These are phyloP conservation scores for Columba janthina DNA, from an alignment of 2,113 vertebrate species.

Conservation along the genomic window DNA sequence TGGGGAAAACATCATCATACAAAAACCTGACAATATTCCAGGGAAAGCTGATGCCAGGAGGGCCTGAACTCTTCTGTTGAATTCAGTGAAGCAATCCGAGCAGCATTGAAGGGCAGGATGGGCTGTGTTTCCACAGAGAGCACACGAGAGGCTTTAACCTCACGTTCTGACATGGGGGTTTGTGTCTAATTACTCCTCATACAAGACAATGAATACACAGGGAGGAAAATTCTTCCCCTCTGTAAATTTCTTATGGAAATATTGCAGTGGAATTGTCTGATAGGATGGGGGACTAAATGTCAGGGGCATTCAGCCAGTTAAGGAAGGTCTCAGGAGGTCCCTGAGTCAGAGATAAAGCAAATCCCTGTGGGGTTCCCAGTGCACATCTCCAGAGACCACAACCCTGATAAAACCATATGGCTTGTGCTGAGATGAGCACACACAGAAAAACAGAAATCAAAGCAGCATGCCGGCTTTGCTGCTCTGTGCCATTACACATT, in stretches of 20 bases:
- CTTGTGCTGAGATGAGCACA: neutral
- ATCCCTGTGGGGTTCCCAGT: neutral
- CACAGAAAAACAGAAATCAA: neutral
- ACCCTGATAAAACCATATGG: fast-evolving
- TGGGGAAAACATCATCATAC: neutral
- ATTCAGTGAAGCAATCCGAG: neutral
- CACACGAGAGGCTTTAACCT: neutral
- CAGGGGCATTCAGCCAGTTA: fast-evolving
- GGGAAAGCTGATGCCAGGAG: neutral
- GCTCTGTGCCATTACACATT: neutral
- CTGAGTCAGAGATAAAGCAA: neutral
- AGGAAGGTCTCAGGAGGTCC: neutral
- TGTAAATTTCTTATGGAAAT: neutral
- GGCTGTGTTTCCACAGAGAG: neutral
- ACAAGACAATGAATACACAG: neutral
- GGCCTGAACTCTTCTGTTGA: neutral
- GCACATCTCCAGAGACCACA: neutral
- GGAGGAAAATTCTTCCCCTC: neutral
- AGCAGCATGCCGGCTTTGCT: neutral
- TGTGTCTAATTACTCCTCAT: neutral
- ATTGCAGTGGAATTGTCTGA: neutral
- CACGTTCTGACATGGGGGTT: neutral
- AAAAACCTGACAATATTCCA: neutral
- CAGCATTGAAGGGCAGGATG: neutral
- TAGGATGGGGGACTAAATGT: too few species aligned